Evolutionary conservation across 2,797 vertebrate genomes (phyloP), one percentile per base, ranked within the genome.

Genomic region (Crocidura indochinensis): DNA sequence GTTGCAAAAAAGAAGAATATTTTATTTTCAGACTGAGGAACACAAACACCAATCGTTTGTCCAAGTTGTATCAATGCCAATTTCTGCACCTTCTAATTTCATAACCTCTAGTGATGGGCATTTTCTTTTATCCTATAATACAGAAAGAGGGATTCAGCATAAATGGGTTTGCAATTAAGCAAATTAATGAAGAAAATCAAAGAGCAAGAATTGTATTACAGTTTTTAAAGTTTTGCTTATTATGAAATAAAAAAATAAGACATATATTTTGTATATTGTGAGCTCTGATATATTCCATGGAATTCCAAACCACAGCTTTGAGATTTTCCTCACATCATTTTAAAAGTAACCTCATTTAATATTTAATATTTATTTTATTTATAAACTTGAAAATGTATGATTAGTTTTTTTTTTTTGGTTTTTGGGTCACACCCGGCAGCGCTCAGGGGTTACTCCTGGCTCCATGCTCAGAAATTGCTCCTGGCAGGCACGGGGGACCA

Each of bases 41-140:
- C 94, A 94, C 98, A 99, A 99, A 99, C 92, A 99, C 99, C 96
- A 99, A 99, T 0, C 98, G 98, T 97, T 99, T 99, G 17, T 98
- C 99, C 88, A 99, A 97, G 49, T 98, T 98, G 12, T 92, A 69
- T 99, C 99, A 0, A 96, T 89, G 47, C 97, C 98, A 72, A 99
- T 98, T 95, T 99, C 98, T 0, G 99, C 99, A 65, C 99, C 99
- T 96, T 99, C 99, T 88, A 99, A 94, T 88, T 98, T 99, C 53
- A 98, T 95, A 73, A 97, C 97, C 27, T 98, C 98, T 77, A 99
- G 76, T 11, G 98, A 98, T n/a, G 71, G 96, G 85, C 97, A 97
- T 89, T 98, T 99, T 10, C 99, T 98, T 98, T 99, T 99, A 94
- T 99, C 99, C 99, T 99, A 84, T 4, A 94, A 88, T 95, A 73